phyloP scores from a whole-genome alignment of 2,113 vertebrate species.

The Sakesphorus luctuosus region DNA sequence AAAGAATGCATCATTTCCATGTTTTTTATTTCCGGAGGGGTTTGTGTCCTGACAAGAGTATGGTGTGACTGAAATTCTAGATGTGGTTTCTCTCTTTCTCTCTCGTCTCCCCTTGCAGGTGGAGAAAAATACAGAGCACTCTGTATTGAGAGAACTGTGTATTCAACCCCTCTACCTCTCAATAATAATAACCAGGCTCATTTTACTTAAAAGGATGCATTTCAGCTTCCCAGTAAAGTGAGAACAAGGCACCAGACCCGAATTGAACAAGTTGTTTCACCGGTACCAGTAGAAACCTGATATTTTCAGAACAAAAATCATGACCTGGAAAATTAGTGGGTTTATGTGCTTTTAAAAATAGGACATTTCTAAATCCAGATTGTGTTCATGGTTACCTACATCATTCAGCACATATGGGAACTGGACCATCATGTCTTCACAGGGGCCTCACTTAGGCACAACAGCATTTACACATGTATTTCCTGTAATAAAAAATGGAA shows the following conservation, averaged over 20 bases:
- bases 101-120: background rate
- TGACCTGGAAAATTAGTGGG: background rate
- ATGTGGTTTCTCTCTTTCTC: background rate
- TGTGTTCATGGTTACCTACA: background rate
- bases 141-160: background rate
- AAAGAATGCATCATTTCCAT: background rate
- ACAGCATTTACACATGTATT: accelerated
- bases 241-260: background rate
- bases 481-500: background rate
- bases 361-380: background rate
- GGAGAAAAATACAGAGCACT: background rate
- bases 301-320: background rate
- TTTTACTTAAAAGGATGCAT: background rate
- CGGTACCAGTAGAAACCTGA: background rate
- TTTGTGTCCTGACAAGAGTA: background rate
- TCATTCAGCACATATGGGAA: background rate
- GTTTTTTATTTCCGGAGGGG: background rate
- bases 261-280: background rate
- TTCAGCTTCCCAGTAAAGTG: background rate
- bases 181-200: background rate
- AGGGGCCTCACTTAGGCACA: background rate
- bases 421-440: background rate
- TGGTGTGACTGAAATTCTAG: background rate
- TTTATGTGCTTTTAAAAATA: background rate
- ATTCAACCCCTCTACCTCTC: background rate